Conservation (phyloP, 2,797 vertebrate genomes). For the Trachops cirrhosus region DNA sequence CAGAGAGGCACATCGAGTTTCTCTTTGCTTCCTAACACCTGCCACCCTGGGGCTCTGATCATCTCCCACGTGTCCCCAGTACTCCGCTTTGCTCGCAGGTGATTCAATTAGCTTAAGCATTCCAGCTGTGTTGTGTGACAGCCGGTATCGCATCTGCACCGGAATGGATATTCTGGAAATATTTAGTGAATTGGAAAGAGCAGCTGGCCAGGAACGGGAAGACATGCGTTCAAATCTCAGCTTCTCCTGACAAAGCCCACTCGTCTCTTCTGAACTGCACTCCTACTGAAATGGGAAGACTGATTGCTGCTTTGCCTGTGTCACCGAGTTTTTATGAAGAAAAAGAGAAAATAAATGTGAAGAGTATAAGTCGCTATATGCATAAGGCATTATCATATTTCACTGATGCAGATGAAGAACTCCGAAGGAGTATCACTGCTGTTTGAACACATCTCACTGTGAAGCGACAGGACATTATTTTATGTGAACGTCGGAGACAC, state of each 20-base stretch:
- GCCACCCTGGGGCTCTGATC: not conserved
- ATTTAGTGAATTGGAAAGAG: not conserved
- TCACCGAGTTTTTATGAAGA: constrained; percentile 50
- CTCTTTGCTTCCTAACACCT: not conserved
- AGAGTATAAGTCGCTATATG: constrained; percentile 52
- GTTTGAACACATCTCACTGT: constrained; percentile 17
- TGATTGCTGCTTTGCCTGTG: not conserved
- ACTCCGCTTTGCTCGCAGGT: not conserved
- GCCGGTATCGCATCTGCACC: not conserved
- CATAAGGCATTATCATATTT: constrained; percentile 47
- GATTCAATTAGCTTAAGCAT: not conserved
- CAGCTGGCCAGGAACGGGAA: not conserved
- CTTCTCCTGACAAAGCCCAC: not conserved
- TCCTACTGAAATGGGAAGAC: not conserved
- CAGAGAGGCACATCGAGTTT: not conserved
- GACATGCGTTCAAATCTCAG: not conserved
- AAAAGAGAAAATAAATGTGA: constrained; percentile 51
- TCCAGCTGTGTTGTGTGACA: not conserved
- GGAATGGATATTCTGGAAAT: not conserved
- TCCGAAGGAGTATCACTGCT: constrained; percentile 33
- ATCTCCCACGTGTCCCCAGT: not conserved
- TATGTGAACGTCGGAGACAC: not conserved
- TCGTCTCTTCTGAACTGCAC: not conserved
- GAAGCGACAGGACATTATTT: constrained; percentile 29
- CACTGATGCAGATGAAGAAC: constrained; percentile 38